Conservation (phyloP, 2,113 vertebrate species). For the Otolemur garnettii region DNA sequence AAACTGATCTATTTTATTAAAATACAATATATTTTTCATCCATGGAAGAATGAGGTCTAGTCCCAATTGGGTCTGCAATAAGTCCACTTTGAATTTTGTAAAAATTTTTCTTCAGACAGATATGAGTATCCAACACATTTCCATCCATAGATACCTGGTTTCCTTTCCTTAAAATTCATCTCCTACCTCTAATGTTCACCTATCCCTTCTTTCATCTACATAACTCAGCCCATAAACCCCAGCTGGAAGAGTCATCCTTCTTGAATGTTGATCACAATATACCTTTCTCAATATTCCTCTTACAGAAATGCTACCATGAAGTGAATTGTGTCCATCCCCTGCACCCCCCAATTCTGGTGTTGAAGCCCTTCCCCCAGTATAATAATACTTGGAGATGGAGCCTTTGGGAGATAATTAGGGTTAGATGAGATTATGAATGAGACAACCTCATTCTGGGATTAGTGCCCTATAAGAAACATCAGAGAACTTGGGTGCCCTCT, state of each 20-base stretch:
- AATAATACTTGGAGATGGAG: neutral
- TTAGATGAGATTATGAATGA: neutral
- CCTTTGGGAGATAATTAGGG: neutral
- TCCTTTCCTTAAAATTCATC: neutral
- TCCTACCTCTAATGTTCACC: neutral
- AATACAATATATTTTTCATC: conserved; percentile 23
- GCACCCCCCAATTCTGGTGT: neutral
- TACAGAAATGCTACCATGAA: neutral
- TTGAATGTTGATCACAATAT: neutral
- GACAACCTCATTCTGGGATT: neutral
- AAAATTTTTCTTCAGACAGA: conserved; percentile 31
- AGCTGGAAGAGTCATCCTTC: neutral
- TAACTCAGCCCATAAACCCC: neutral
- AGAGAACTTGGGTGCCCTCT: neutral
- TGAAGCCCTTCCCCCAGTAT: neutral
- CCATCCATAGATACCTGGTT: neutral
- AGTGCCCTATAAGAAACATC: neutral
- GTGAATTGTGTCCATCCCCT: neutral
- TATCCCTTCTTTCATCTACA: neutral
- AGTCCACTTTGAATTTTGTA: conserved; percentile 1
- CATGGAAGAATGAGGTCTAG: neutral
- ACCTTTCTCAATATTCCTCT: neutral
- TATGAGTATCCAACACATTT: neutral
- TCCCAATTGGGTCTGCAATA: neutral
- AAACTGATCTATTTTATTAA: conserved; percentile 1